Evolutionary conservation across 2,797 vertebrate genomes (phyloP), one percentile per base, ranked within the genome.

Genomic region (Argya squamiceps): DNA sequence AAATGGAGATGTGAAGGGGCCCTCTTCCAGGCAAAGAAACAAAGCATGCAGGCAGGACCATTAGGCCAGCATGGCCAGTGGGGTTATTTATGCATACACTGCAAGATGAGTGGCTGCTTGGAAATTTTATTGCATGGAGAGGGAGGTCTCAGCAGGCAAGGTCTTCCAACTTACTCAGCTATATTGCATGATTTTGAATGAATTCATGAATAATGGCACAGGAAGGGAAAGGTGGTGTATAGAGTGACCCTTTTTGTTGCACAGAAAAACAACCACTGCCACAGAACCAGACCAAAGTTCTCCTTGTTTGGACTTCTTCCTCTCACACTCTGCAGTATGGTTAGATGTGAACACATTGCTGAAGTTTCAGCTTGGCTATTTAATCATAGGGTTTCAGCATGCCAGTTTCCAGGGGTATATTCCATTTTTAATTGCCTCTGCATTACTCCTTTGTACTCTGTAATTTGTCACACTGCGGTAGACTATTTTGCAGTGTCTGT

Each of bases 11-110:
- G 11, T 46, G 79, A 49, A 63, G 41, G 82, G 30, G 11, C 12
- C 30, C 43, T 81, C 22, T 78, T 85, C 52, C 58, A 81, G 46
- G 26, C 44, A n/a, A 69, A 69, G 58, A 18, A 63, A 65, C 32
- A 18, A 68, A 36, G 12, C 0, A 2, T 2, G 2, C 12, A 16
- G 0, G 0, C 43, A 64, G 30, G n/a, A 71, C 23, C 32, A 10
- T 41, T 30, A 26, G 47, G 56, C 23, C 68, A 53, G 59, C 21
- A 62, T 86, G 64, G 47, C 47, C 43, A 46, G 19, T 1, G 12
- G 39, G 36, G 39, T 60, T 49, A 6, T 3, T 60, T 49, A 6
- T 3, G 24, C 23, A 58, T 3, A 2, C 13, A 4, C 43, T 84
- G 76, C 56, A 69, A 44, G 53, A 37, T 15, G 47, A 91, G 64